phyloP scores from a whole-genome alignment of 2,888 invertebrate genomes.

The Diaperis boleti region DNA sequence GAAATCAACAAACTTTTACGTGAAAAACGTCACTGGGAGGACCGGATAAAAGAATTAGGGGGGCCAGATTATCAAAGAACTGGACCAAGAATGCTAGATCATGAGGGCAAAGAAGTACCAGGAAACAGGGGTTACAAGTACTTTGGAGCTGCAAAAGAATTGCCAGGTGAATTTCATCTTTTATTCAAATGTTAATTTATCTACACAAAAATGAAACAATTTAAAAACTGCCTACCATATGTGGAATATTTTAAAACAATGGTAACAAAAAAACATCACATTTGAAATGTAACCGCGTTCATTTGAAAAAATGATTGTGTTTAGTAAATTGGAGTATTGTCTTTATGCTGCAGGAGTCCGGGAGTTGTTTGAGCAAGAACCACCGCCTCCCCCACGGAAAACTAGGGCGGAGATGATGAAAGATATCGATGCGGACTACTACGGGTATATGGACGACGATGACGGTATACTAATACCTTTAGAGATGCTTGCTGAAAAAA shows the following conservation, averaged over 20 bases:
- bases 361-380: conserved; percentile 97
- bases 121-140: conserved; percentile 99
- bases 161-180: conserved; percentile 76
- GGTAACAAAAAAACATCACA: conserved; percentile 43
- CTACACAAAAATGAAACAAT: conserved; percentile 22
- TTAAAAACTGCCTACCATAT: conserved; percentile 10
- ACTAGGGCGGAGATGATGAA: conserved; percentile 97
- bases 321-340: conserved; percentile 38
- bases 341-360: conserved; percentile 78
- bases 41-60: conserved; percentile 93
- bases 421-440: conserved; percentile 98
- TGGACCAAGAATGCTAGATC: conserved; percentile 93
- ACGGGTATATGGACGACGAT: conserved; percentile 98
- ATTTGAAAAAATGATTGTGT: conserved; percentile 25
- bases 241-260: conserved; percentile 32
- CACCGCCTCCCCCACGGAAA: conserved; percentile 89
- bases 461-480: conserved; percentile 94
- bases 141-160: conserved; percentile 97
- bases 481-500: conserved; percentile 84
- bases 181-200: conserved; percentile 21
- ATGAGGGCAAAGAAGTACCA: conserved; percentile 94
- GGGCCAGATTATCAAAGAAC: conserved; percentile 94
- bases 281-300: conserved; percentile 16
- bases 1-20: conserved; percentile 98
- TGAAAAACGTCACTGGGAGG: conserved; percentile 98